Conservation (phyloP, 2,888 invertebrate species). For the Anorthoa munda region DNA sequence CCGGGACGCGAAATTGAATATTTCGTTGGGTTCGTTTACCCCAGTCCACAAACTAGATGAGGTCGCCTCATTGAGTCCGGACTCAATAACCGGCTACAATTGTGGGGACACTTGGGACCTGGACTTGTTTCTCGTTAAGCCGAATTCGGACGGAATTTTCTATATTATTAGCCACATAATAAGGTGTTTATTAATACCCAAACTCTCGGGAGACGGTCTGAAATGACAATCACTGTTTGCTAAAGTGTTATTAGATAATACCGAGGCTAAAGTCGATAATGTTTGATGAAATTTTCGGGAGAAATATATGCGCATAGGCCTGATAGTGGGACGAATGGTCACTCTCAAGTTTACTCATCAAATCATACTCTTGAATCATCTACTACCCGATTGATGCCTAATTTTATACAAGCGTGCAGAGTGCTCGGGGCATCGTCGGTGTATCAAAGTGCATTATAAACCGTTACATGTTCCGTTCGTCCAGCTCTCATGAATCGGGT, state of each 20-base stretch:
- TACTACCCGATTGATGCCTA: not conserved
- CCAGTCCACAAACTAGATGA: slow-evolving; percentile 68
- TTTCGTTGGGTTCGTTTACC: slow-evolving; percentile 66
- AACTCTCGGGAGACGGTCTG: slow-evolving; percentile 37
- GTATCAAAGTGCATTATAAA: slow-evolving; percentile 21
- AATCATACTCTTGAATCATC: too few species aligned
- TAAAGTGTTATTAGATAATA: slow-evolving; percentile 19
- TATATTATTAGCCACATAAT: slow-evolving; percentile 54
- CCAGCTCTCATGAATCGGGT: slow-evolving; percentile 32
- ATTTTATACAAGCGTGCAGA: slow-evolving; percentile 16
- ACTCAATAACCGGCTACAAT: slow-evolving; percentile 67
- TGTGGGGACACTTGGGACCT: slow-evolving; percentile 61
- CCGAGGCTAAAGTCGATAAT: not conserved
- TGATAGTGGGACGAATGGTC: not conserved
- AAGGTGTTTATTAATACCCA: slow-evolving; percentile 60
- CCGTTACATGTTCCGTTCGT: slow-evolving; percentile 26
- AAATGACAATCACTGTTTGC: slow-evolving; percentile 49
- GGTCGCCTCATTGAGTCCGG: slow-evolving; percentile 65
- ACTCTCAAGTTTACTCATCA: not conserved
- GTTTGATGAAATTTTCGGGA: slow-evolving; percentile 1
- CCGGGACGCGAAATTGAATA: slow-evolving; percentile 71
- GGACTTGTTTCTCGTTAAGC: slow-evolving; percentile 58
- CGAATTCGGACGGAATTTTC: slow-evolving; percentile 53
- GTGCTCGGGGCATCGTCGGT: slow-evolving; percentile 11
- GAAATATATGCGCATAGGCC: not conserved